A percentile compares a stretch with the other conserved stretches of the same genome.
Evolutionary conservation across 2,113 vertebrate species (phyloP).

Genomic region (Syrmaticus mikado): DNA sequence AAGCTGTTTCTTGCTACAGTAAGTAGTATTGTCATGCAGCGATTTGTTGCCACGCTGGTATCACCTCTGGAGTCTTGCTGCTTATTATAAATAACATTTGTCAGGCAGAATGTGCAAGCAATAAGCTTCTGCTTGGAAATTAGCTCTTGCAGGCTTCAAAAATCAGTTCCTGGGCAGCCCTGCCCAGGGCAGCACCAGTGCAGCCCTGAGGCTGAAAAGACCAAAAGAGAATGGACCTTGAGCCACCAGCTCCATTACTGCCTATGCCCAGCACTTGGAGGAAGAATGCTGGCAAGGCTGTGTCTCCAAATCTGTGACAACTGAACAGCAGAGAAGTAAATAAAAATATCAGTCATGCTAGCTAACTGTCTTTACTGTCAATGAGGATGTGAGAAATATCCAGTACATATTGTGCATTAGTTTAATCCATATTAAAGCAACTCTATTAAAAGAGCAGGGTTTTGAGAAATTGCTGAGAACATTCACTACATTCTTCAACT

Average conservation of each 20-base stretch:
- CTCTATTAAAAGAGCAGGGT: neutral
- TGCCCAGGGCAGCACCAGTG: too few relatives aligned
- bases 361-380: constrained; percentile 58
- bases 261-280: neutral
- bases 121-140: constrained; percentile 14
- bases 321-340: constrained; percentile 22
- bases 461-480: constrained; percentile 22
- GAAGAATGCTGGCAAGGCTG: neutral
- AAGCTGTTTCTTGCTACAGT: constrained; percentile 64
- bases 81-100: constrained; percentile 39
- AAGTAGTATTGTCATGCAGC: constrained; percentile 59
- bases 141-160: neutral
- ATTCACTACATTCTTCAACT: constrained; percentile 48
- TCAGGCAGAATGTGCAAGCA: neutral
- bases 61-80: constrained; percentile 42
- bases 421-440: constrained; percentile 40
- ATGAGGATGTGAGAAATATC: constrained; percentile 1
- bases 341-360: constrained; percentile 45
- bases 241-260: neutral
- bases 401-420: constrained; percentile 46
- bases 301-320: neutral
- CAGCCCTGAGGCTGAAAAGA: neutral
- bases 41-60: constrained; percentile 22
- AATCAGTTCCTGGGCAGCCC: neutral
- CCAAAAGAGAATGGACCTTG: neutral